Conservation (phyloP, 1,140 invertebrate genomes). For the Eufriesea mexicana region DNA sequence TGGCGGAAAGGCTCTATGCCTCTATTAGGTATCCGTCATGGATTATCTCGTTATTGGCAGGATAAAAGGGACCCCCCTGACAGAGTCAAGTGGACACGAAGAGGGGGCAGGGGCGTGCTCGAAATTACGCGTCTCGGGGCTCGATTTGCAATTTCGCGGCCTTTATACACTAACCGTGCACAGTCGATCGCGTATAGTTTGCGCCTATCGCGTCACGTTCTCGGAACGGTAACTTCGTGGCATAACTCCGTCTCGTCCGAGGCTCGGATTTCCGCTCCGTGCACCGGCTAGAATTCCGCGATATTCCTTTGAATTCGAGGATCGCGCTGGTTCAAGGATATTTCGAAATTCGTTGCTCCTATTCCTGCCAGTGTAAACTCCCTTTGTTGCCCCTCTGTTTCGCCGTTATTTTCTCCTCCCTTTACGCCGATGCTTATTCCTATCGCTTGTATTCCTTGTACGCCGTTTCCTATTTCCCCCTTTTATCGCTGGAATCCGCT, state of each 20-base stretch:
- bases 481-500: neutral
- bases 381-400: neutral
- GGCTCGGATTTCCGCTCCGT: neutral
- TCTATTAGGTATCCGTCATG: slow-evolving; percentile 30
- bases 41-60: slow-evolving; percentile 47
- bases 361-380: neutral
- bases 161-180: neutral
- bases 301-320: neutral
- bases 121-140: slow-evolving; percentile 28
- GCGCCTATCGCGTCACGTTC: neutral
- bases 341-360: neutral
- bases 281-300: too few species aligned
- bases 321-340: neutral
- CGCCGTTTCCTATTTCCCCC: neutral
- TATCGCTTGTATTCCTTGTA: neutral
- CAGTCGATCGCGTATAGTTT: neutral
- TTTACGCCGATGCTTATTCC: neutral
- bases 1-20: slow-evolving; percentile 5
- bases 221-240: neutral
- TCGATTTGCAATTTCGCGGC: slow-evolving; percentile 53
- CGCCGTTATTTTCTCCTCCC: neutral
- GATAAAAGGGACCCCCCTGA: slow-evolving; percentile 6
- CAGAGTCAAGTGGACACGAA: neutral
- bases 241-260: neutral
- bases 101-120: neutral